These are phyloP conservation scores for Melopsittacus undulatus DNA, from an alignment of 2,797 vertebrate genomes.

Conservation along the genomic window DNA sequence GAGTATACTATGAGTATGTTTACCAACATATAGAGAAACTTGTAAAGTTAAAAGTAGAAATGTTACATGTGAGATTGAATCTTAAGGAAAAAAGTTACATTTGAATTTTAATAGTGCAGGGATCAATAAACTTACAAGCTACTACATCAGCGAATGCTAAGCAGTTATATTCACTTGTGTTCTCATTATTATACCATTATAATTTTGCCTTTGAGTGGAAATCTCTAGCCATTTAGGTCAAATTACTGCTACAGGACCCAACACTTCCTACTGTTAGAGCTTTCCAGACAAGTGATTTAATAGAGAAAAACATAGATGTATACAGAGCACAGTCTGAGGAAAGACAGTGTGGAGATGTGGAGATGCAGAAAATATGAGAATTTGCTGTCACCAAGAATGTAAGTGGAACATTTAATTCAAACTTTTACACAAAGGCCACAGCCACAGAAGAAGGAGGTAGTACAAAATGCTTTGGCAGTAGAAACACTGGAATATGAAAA, in stretches of 20 bases:
- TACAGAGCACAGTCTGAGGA: not conserved
- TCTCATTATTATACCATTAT: not conserved
- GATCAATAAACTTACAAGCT: not conserved
- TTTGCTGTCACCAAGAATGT: not conserved
- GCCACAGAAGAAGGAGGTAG: not conserved
- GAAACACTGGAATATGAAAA: not conserved
- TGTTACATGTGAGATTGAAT: accelerated
- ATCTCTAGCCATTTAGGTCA: not conserved
- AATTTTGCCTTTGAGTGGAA: not conserved
- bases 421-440: not conserved
- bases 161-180: not conserved
- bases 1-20: not conserved
- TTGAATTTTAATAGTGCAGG: not conserved
- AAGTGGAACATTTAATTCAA: not conserved
- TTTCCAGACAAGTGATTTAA: not conserved
- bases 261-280: not conserved
- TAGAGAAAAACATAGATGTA: not conserved
- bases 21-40: not conserved
- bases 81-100: not conserved
- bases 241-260: not conserved
- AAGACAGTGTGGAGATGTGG: not conserved
- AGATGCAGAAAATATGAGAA: not conserved
- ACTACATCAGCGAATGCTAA: not conserved
- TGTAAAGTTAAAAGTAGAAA: not conserved
- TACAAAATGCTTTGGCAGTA: not conserved